These are phyloP conservation scores for Pimephales promelas DNA, from an alignment of 2,113 vertebrate genomes.

Conservation along the genomic window DNA sequence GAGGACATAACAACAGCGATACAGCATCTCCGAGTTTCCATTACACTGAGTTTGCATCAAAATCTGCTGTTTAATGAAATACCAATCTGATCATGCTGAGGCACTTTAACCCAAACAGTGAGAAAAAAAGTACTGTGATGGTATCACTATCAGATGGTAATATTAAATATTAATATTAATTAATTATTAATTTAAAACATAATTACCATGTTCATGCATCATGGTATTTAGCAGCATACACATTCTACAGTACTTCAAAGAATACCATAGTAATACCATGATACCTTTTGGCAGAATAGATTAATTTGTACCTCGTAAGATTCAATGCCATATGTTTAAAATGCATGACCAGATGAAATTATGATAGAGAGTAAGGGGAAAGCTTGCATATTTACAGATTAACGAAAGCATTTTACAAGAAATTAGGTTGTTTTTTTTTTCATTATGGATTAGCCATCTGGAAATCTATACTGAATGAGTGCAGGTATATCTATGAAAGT, in stretches of 20 bases:
- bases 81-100: background rate
- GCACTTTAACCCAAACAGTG: background rate
- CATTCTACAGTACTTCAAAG: background rate
- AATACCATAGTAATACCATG: background rate
- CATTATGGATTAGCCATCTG: background rate
- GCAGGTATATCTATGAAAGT: background rate
- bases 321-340: background rate
- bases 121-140: too few species aligned
- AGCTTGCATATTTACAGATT: background rate
- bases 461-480: conserved; percentile 1
- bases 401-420: background rate
- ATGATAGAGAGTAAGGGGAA: background rate
- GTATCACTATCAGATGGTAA: background rate
- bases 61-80: background rate
- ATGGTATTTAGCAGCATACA: background rate
- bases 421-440: too few species aligned
- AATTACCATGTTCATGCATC: background rate
- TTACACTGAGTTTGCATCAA: conserved; percentile 20
- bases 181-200: too few species aligned
- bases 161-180: too few species aligned
- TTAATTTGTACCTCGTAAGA: background rate
- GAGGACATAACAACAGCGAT: conserved; percentile 12
- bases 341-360: background rate
- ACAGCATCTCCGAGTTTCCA: conserved; percentile 10
- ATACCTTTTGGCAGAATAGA: background rate